A percentile compares a stretch with the other conserved stretches of the same genome.
These are phyloP conservation scores for Crax fasciolata DNA, from an alignment of 2,797 vertebrate species.

Conservation along the genomic window DNA sequence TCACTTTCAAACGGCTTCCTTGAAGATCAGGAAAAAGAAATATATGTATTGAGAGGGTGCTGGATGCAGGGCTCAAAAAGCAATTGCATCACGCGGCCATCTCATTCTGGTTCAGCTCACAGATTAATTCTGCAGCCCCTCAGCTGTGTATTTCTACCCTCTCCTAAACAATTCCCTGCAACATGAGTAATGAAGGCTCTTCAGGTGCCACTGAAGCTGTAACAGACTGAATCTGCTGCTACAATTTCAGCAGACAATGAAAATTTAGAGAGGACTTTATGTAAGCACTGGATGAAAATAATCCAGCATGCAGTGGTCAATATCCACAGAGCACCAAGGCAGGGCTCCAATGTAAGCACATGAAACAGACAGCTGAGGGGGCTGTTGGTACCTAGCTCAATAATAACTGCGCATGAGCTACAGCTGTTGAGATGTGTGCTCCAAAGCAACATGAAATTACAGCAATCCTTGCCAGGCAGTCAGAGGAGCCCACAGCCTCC, in stretches of 20 bases:
- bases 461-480: not conserved
- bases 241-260: not conserved
- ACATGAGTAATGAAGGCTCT: not conserved
- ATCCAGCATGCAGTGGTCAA: not conserved
- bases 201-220: not conserved
- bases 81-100: rapidly evolving
- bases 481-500: not conserved
- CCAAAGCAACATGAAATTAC: rapidly evolving
- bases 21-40: not conserved
- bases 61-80: not conserved
- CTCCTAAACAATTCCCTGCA: not conserved
- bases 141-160: not conserved
- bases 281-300: not conserved
- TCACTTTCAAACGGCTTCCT: not conserved
- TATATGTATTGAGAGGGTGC: rapidly evolving
- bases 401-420: not conserved
- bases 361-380: not conserved
- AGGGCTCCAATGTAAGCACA: not conserved
- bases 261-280: not conserved
- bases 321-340: not conserved
- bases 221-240: not conserved
- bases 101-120: not conserved
- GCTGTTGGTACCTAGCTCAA: not conserved
- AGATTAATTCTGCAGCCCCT: not conserved
- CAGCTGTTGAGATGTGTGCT: not conserved